Conservation (phyloP, 2,113 vertebrate genomes). For the Naja naja region DNA sequence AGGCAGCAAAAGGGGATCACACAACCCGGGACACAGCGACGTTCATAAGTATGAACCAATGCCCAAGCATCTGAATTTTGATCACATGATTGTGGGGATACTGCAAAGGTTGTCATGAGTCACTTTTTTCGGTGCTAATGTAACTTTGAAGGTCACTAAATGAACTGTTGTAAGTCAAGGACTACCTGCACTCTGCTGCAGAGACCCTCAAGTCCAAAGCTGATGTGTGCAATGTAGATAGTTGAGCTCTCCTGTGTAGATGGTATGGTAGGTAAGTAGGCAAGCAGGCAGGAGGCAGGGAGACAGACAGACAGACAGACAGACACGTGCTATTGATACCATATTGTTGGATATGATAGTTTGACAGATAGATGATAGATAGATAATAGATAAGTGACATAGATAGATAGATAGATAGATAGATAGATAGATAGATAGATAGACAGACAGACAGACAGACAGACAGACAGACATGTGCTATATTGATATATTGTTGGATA, state of each 20-base stretch:
- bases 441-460: background rate
- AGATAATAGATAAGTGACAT: no score
- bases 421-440: background rate
- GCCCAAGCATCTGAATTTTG: background rate
- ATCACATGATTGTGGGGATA: background rate
- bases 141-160: background rate
- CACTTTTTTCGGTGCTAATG: background rate
- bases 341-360: no score
- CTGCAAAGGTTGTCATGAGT: background rate
- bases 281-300: no score
- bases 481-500: no score
- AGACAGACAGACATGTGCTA: no score
- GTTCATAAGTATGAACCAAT: background rate
- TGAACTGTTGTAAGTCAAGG: background rate
- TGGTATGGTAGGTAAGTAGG: no score
- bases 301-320: no score
- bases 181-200: background rate
- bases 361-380: no score
- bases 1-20: background rate
- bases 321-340: no score
- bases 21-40: background rate
- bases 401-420: no score
- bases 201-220: background rate
- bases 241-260: background rate
- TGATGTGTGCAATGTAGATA: background rate